Evolutionary conservation across 2,888 invertebrate genomes (phyloP).

Genomic region (Lasioglossum vierecki): DNA sequence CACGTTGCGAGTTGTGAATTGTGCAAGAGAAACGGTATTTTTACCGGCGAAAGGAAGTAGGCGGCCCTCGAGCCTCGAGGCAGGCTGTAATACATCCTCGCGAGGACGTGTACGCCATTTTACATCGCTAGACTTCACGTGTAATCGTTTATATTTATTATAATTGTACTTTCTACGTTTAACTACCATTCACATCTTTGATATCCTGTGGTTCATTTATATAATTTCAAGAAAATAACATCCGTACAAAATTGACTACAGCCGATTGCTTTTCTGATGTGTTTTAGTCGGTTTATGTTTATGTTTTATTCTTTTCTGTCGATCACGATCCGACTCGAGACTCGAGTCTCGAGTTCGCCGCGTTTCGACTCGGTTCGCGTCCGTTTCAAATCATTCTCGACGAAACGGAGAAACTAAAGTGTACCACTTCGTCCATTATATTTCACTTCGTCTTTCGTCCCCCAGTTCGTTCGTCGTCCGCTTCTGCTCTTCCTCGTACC

Average conservation of each 20-base stretch:
- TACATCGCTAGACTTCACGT: conserved; percentile 57
- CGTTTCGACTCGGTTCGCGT: conserved; percentile 40
- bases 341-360: not conserved
- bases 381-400: conserved; percentile 53
- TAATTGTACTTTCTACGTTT: conserved; percentile 64
- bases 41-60: conserved; percentile 9
- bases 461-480: conserved; percentile 21
- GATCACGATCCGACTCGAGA: conserved; percentile 29
- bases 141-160: conserved; percentile 59
- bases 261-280: conserved; percentile 81
- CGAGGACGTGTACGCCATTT: conserved; percentile 14
- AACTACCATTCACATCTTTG: conserved; percentile 65
- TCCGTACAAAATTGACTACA: conserved; percentile 83
- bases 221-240: conserved; percentile 81
- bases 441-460: not conserved
- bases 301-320: not conserved
- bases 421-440: not conserved
- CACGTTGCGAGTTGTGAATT: conserved; percentile 35
- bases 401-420: conserved; percentile 61
- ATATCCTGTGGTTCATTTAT: conserved; percentile 54
- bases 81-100: conserved; percentile 40
- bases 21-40: conserved; percentile 23
- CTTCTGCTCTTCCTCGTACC: conserved; percentile 18
- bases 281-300: conserved; percentile 48
- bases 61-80: conserved; percentile 16